A percentile compares a stretch with the other conserved stretches of the same genome.
These are phyloP conservation scores for Drosophila planitibia DNA, from an alignment of 2,888 invertebrate genomes.

Conservation along the genomic window DNA sequence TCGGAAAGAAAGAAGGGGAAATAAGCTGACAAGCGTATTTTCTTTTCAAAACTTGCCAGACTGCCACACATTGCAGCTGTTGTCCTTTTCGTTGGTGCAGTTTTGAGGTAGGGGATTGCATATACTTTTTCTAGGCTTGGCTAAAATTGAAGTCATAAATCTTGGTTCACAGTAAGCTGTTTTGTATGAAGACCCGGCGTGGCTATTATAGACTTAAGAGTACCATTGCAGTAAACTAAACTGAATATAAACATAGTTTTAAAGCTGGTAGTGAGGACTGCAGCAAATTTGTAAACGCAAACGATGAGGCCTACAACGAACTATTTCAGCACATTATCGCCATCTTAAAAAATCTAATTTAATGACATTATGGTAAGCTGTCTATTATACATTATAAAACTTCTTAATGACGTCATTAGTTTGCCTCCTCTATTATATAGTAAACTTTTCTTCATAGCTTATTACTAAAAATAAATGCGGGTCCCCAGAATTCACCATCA, in stretches of 20 bases:
- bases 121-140: slow-evolving; percentile 7
- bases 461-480: neutral
- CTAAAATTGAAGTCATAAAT: slow-evolving; percentile 36
- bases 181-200: slow-evolving; percentile 12
- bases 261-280: neutral
- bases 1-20: neutral
- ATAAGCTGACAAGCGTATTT: slow-evolving; percentile 54
- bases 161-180: slow-evolving; percentile 16
- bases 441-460: neutral
- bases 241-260: neutral
- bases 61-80: slow-evolving; percentile 36
- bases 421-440: neutral
- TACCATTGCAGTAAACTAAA: neutral
- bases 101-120: neutral
- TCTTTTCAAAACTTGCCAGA: slow-evolving; percentile 62
- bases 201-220: neutral
- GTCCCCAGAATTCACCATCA: neutral
- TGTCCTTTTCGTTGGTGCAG: slow-evolving; percentile 12
- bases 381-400: neutral
- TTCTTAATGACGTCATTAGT: neutral
- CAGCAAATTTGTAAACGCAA: neutral
- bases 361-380: neutral
- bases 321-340: neutral
- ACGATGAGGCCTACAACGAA: neutral
- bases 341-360: too few relatives aligned